Percentiles rank a stretch among this genome's conserved stretches.
phyloP scores from a whole-genome alignment of 2,888 invertebrate species.

The Amphiduros pacificus region DNA sequence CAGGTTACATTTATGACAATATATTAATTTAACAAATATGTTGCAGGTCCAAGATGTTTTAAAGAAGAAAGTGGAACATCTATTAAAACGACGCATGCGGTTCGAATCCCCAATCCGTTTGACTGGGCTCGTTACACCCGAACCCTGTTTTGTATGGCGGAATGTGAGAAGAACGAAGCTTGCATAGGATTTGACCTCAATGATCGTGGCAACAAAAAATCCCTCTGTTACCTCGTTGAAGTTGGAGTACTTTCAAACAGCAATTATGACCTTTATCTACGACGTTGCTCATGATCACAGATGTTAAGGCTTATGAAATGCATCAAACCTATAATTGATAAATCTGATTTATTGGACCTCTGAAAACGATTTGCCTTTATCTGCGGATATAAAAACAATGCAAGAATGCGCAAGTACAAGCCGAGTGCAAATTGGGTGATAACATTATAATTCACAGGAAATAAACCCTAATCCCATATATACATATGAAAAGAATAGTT shows the following conservation, averaged over 20 bases:
- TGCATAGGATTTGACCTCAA: background rate
- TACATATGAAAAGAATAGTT: no score
- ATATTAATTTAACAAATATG: background rate
- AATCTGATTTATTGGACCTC: no score
- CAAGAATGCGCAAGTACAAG: no score
- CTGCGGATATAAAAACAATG: no score
- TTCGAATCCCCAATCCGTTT: background rate
- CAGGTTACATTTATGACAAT: no score
- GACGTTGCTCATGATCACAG: no score
- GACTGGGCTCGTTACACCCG: background rate
- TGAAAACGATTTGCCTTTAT: no score
- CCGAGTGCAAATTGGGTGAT: no score
- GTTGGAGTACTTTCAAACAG: background rate
- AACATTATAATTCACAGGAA: no score
- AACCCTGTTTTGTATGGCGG: background rate
- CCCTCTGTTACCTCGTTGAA: background rate
- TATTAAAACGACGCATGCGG: background rate
- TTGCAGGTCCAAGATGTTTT: conserved; percentile 1
- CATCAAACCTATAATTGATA: no score
- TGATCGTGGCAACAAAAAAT: background rate
- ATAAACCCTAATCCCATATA: no score
- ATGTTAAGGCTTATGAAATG: no score
- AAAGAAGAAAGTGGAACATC: background rate
- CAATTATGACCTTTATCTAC: background rate
- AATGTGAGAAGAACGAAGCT: background rate